A percentile compares a stretch with the other conserved stretches of the same genome.
Conservation (phyloP, 2,113 vertebrate species). For the Hylia prasina region DNA sequence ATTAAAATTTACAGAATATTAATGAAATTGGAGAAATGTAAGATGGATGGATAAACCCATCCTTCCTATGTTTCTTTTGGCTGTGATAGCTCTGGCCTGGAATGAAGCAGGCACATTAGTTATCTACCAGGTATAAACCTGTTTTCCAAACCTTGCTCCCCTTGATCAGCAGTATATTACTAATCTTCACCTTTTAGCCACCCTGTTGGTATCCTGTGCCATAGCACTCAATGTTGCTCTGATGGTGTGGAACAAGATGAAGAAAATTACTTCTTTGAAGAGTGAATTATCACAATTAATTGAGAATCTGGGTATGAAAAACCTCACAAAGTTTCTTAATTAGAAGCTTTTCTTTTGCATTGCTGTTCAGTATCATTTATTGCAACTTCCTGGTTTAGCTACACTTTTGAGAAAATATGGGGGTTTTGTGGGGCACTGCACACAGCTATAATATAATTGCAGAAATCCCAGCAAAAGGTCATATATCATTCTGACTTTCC, state of each 20-base stretch:
- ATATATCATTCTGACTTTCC: not conserved
- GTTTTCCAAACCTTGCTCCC: not conserved
- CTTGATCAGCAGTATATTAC: not conserved
- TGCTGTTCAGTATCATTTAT: not conserved
- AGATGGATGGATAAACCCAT: not conserved
- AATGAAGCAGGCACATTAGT: not conserved
- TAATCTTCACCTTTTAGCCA: not conserved
- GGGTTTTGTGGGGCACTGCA: not conserved
- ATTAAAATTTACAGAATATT: not conserved
- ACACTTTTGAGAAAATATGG: not conserved
- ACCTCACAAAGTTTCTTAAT: not conserved
- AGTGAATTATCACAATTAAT: not conserved
- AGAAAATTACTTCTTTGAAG: not conserved
- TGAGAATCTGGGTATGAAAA: not conserved
- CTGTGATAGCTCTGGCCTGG: not conserved
- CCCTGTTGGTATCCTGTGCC: not conserved
- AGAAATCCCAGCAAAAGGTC: not conserved
- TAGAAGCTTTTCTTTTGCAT: not conserved
- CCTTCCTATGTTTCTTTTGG: not conserved
- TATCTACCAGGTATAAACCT: not conserved
- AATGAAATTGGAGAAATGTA: not conserved
- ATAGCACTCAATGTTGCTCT: rapidly evolving
- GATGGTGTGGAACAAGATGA: not conserved
- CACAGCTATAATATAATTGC: not conserved
- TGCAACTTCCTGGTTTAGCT: not conserved